Base-by-base conservation (phyloP, 92 coral and sea anemone genomes). In the Montipora capitata region DNA sequence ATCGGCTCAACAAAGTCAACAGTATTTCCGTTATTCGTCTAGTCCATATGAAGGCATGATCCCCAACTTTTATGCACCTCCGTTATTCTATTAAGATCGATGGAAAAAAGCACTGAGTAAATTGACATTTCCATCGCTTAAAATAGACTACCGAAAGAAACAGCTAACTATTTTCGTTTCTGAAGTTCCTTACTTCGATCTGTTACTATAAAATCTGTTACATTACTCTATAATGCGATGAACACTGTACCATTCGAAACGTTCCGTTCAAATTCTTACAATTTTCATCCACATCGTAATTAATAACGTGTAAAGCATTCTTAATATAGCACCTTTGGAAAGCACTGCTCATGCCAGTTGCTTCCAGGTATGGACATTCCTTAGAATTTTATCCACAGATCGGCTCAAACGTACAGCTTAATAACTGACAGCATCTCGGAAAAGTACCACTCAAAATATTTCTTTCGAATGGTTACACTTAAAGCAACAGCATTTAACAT, bases 11-110 rank as follows among this genome's bases (percentile, higher is more conserved):
- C 85, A 68, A 51, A 67, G 14, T 48, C 85, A 68, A 54, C 76
- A 68, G n/a, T 81, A 52, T 39, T 56, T 52, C 8, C 76, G 85
- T 43, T 81, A 81, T 81, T 74, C 85, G 3, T 81, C 85, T 7
- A 72, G 87, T 44, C 79, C 72, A 18, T 83, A 83, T 13, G 87
- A 62, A 18, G 45, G 80, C 4, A 59, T 41, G 12, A 73, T 68
- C 58, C 79, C 72, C 3, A n/a, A 16, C 0, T 39, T 71, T 39
- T 83, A 7, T 48, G 41, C 57, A 3, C 80, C 87, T 42, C 40
- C 87, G 43, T 40, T 73, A 1, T 83, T 83, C 61, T 83, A 83
- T 43, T 83, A 57, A 72, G 38, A 9, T 2, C 41, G 6, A 3
- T 52, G 13, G 48, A 10, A 14, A 13, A 38, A 15, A 10, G 4